Evolutionary conservation across 2,888 invertebrate genomes (phyloP), one percentile per base, ranked within the genome.

Genomic region (Megamerina dolium): DNA sequence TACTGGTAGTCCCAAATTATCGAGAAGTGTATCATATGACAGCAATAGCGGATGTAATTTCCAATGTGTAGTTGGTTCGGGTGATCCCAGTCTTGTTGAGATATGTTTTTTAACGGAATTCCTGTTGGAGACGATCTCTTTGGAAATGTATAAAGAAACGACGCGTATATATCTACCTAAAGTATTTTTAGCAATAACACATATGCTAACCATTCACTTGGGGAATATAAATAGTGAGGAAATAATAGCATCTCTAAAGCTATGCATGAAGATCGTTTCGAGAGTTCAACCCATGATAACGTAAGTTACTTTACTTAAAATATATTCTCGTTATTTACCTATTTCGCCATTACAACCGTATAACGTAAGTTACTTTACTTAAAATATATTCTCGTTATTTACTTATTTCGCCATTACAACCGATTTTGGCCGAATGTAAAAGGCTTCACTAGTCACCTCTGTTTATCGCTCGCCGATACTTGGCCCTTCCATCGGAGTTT

Each of bases 81-180:
- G 81, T 2, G 73, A 77, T 57, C 83, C 83, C 0, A 73, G 74
- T 53, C 70, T 83, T n/a, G 65, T 77, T 40, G 85, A 87, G 73
- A 77, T 86, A 34, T 87, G 87, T 60, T 73, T 76, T 34, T 68
- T 88, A 30, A 81, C 84, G 8, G 83, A 83, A 65, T 87, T 86
- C 64, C 73, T 88, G 5, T 67, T 89, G 38, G 87, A 87, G 50
- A 78, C 83, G 23, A 83, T 87, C 39, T 82, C 83, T 0, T 70
- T 83, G 55, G 87, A 88, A 68, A 82, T 84, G 37, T 86, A 84
- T 55, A 77, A 81, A 37, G 86, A 87, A 63, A 86, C 82, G 17
- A 83, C 85, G 6, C 81, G 84, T 8, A 82, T 85, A 53, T 85
- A 87, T 63, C 70, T 88, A 42, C 88, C 87, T n/a, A 79, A 80